Percentiles rank a stretch among this genome's conserved stretches.
phyloP scores from a whole-genome alignment of 2,888 invertebrate genomes.

The Conistra vaccinii region DNA sequence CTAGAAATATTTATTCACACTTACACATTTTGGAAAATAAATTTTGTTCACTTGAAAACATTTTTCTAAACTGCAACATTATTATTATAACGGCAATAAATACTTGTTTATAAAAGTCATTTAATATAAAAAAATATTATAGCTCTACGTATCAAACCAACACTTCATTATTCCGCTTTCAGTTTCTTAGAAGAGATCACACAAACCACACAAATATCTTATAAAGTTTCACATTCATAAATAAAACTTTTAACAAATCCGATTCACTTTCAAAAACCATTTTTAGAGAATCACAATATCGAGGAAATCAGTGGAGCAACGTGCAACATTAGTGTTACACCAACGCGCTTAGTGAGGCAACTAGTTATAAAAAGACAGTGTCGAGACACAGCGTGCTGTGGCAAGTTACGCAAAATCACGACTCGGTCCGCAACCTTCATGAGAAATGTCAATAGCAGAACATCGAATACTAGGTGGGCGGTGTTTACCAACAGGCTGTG shows the following conservation, averaged over 20 bases:
- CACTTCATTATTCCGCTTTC: constrained; percentile 7
- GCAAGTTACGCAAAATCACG: constrained; percentile 89
- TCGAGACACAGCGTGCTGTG: constrained; percentile 78
- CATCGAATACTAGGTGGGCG: constrained; percentile 77
- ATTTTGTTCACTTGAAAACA: constrained; percentile 53
- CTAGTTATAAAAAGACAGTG: constrained; percentile 81
- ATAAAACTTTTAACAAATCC: constrained; percentile 38
- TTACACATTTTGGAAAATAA: constrained; percentile 54
- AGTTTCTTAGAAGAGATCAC: constrained; percentile 23
- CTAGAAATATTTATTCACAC: constrained; percentile 16
- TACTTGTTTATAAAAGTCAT: constrained; percentile 2
- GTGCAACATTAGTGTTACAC: constrained; percentile 71
- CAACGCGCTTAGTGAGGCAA: constrained; percentile 78
- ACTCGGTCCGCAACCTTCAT: constrained; percentile 85
- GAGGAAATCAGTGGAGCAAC: constrained; percentile 66
- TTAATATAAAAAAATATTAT: neutral
- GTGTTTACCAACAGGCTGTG: constrained; percentile 76
- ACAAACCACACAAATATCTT: constrained; percentile 37
- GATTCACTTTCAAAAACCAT: constrained; percentile 75
- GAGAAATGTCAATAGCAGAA: constrained; percentile 88
- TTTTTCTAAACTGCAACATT: constrained; percentile 56
- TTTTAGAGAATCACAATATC: constrained; percentile 59
- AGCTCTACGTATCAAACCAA: constrained; percentile 8
- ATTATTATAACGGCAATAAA: constrained; percentile 4
- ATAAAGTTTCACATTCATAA: constrained; percentile 40